Conservation (phyloP, 2,113 vertebrate species). For the Pogonocichla stellata region DNA sequence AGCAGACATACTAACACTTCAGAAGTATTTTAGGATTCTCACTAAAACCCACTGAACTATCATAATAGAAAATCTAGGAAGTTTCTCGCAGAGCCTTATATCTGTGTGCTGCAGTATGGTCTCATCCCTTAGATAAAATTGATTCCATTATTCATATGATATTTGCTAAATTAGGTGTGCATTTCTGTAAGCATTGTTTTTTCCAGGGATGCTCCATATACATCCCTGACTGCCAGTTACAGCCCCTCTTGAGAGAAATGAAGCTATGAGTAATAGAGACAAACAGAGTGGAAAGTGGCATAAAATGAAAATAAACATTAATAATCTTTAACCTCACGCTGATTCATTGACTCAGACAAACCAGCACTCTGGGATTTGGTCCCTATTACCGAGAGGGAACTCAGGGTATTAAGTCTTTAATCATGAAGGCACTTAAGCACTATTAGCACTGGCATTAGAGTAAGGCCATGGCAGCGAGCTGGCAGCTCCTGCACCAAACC, state of each 20-base stretch:
- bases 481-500: not conserved
- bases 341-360: not conserved
- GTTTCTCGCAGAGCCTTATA: not conserved
- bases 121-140: not conserved
- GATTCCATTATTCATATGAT: not conserved
- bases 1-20: not conserved
- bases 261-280: not conserved
- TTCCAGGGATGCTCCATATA: not conserved
- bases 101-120: not conserved
- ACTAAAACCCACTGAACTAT: not conserved
- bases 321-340: not conserved
- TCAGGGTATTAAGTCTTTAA: not conserved
- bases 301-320: slow-evolving; percentile 20
- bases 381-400: not conserved
- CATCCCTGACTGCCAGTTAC: not conserved
- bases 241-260: not conserved
- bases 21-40: not conserved
- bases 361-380: not conserved
- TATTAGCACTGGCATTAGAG: not conserved
- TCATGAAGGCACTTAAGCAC: not conserved
- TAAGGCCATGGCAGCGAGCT: not conserved
- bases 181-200: not conserved
- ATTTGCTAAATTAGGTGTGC: not conserved
- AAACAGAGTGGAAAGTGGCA: not conserved
- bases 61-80: not conserved